These are phyloP conservation scores for Mastacembelus armatus DNA, from an alignment of 2,797 vertebrate species.

Conservation along the genomic window DNA sequence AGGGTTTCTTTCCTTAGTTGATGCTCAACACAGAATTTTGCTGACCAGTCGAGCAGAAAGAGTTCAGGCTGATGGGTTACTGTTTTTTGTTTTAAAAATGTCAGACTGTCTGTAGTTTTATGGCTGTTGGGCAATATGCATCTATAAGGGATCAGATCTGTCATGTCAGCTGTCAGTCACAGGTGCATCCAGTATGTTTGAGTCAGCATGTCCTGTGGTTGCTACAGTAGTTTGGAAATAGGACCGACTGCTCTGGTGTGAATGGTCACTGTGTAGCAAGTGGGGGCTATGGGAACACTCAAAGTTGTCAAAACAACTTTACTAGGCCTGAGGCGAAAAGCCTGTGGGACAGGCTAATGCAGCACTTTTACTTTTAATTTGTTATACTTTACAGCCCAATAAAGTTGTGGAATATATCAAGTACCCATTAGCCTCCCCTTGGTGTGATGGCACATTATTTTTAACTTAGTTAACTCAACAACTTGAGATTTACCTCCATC, in stretches of 20 bases:
- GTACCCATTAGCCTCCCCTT: constrained; percentile 11
- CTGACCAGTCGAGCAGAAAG: constrained; percentile 6
- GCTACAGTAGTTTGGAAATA: constrained; percentile 19
- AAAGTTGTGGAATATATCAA: neutral
- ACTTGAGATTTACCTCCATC: neutral
- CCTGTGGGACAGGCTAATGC: constrained; percentile 23
- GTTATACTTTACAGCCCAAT: constrained; percentile 17
- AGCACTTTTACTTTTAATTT: constrained; percentile 19
- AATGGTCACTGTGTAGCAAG: constrained; percentile 28
- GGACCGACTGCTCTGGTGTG: constrained; percentile 21
- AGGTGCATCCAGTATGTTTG: constrained; percentile 19
- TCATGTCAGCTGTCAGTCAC: constrained; percentile 46
- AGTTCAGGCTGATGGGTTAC: constrained; percentile 13
- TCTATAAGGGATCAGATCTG: constrained; percentile 16
- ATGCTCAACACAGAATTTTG: constrained; percentile 1
- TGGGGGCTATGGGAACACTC: constrained; percentile 36
- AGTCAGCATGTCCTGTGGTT: constrained; percentile 18
- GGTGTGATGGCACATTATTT: neutral
- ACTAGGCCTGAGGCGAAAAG: constrained; percentile 47
- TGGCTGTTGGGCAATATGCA: constrained; percentile 1
- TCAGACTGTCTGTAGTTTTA: constrained; percentile 7
- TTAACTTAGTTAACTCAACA: neutral
- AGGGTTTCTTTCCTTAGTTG: constrained; percentile 2
- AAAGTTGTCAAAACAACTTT: constrained; percentile 66
- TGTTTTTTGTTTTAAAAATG: constrained; percentile 1